Evolutionary conservation across 2,888 invertebrate genomes (phyloP).

Genomic region (Folsomia candida): DNA sequence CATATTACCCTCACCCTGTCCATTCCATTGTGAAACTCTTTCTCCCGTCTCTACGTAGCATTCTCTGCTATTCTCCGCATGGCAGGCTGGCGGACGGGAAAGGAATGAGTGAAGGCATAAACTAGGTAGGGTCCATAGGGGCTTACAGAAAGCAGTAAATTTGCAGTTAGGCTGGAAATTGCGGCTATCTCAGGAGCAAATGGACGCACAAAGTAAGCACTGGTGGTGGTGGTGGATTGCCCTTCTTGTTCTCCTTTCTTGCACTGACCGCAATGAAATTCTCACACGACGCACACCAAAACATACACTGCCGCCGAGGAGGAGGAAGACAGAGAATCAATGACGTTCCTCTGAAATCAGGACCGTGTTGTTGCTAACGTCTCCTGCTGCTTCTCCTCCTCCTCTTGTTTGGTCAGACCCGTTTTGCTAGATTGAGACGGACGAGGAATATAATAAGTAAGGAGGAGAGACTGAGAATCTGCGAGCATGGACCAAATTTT

Average conservation of each 20-base stretch:
- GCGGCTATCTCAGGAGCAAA: neutral
- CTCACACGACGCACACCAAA: no score
- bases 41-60: neutral
- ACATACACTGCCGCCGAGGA: neutral
- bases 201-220: neutral
- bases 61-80: no score
- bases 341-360: conserved; percentile 19
- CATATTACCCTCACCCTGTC: neutral
- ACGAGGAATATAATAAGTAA: no score
- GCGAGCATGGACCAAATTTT: no score
- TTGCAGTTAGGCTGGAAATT: conserved; percentile 10
- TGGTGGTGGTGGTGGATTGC: no score
- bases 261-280: conserved; percentile 10
- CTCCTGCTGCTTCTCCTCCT: no score
- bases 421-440: no score
- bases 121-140: conserved; percentile 7
- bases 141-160: conserved; percentile 8
- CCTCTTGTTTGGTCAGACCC: no score
- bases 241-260: neutral
- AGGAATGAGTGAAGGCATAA: neutral
- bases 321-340: conserved; percentile 20
- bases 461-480: no score
- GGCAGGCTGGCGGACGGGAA: neutral
- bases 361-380: no score
- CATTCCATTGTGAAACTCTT: neutral